A percentile compares a stretch with the other conserved stretches of the same genome.
phyloP scores from a whole-genome alignment of 64 coral and sea anemone species.

The Montipora capricornis region DNA sequence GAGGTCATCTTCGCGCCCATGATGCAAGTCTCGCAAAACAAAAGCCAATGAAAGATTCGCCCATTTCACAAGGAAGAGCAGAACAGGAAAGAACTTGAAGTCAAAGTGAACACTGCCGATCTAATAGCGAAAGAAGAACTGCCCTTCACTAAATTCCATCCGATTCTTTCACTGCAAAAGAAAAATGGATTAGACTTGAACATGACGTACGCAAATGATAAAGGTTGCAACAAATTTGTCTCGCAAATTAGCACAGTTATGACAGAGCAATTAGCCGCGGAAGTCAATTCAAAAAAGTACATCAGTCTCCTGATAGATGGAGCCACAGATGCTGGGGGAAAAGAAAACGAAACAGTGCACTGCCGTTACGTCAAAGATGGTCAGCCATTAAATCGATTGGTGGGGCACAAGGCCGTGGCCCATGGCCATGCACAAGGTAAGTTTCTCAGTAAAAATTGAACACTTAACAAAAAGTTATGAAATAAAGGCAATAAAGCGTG shows the following conservation, averaged over 20 bases:
- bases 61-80: too few relatives aligned
- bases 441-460: constrained; percentile 7
- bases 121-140: constrained; percentile 40
- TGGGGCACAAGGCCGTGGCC: too few relatives aligned
- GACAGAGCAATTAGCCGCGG: too few relatives aligned
- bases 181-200: constrained; percentile 56
- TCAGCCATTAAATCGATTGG: constrained; percentile 45
- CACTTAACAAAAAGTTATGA: too few relatives aligned
- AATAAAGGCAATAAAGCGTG: too few relatives aligned
- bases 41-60: constrained; percentile 2
- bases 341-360: not conserved
- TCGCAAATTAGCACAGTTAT: too few relatives aligned
- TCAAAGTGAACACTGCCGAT: constrained; percentile 47
- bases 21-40: constrained; percentile 33
- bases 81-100: too few relatives aligned
- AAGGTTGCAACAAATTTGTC: constrained; percentile 5
- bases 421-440: constrained; percentile 7
- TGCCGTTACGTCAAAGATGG: constrained; percentile 49
- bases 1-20: constrained; percentile 12
- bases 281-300: not conserved
- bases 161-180: constrained; percentile 33
- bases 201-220: constrained; percentile 26
- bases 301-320: constrained; percentile 40
- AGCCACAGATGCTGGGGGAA: not conserved
- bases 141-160: constrained; percentile 33